Conservation (phyloP, 2,113 vertebrate species). For the Periophthalmus modestus region DNA sequence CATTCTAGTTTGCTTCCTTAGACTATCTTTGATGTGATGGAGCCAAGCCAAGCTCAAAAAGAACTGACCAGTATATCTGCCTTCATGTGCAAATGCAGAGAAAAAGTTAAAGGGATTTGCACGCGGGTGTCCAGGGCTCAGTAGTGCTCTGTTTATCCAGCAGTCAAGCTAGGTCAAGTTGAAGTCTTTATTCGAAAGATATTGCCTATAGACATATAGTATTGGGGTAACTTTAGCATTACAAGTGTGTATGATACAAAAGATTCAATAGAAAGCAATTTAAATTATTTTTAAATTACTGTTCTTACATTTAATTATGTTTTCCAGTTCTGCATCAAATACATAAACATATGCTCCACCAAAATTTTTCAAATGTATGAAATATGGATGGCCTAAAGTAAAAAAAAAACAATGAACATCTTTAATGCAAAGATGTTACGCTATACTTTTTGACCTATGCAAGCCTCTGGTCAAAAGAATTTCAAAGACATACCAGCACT, state of each 20-base stretch:
- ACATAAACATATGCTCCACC: no score
- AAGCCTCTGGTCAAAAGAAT: neutral
- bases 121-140: conserved; percentile 18
- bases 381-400: no score
- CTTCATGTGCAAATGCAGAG: neutral
- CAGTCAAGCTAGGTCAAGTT: neutral
- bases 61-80: neutral
- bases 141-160: conserved; percentile 1
- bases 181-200: neutral
- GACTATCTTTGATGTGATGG: conserved; percentile 13
- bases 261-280: no score
- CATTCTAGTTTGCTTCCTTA: conserved; percentile 7
- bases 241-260: neutral
- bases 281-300: no score
- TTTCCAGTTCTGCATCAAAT: no score
- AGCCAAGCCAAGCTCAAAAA: neutral
- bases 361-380: no score
- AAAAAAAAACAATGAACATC: no score
- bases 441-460: neutral
- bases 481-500: neutral
- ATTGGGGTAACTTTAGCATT: neutral
- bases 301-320: no score
- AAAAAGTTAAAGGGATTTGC: conserved; percentile 11
- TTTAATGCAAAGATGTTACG: neutral
- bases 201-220: neutral